These are phyloP conservation scores for Hippolais icterina DNA, from an alignment of 2,113 vertebrate genomes.

Conservation along the genomic window DNA sequence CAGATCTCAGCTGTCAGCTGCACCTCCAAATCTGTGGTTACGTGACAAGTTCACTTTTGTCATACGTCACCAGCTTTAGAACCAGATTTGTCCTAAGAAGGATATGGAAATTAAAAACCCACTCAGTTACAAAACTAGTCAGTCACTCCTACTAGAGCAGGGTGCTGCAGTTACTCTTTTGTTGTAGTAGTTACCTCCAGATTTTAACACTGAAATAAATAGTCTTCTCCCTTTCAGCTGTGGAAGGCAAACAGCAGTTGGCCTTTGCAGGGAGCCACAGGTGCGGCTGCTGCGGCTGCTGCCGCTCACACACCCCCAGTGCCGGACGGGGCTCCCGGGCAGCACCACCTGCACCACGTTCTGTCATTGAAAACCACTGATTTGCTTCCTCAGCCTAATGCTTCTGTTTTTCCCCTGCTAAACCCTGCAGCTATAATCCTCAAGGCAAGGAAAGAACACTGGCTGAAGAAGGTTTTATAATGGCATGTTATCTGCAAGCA, in stretches of 20 bases:
- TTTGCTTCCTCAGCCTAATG: not conserved
- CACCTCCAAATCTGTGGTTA: not conserved
- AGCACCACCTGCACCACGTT: accelerated
- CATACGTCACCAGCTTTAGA: not conserved
- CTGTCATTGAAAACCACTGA: not conserved
- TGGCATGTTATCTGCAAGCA: not conserved
- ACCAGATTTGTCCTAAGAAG: not conserved
- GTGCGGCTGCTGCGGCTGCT: not conserved
- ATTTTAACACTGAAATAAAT: not conserved
- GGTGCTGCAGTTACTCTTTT: not conserved
- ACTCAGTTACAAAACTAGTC: slow-evolving; percentile 2
- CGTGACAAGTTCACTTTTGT: not conserved
- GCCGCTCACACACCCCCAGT: not conserved
- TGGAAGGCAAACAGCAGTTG: not conserved
- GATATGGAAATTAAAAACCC: not conserved
- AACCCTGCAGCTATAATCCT: not conserved
- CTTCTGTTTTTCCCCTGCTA: not conserved
- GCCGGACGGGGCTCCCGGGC: not conserved
- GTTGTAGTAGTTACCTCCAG: not conserved
- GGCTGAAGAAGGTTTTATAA: not conserved
- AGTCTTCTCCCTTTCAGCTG: not conserved
- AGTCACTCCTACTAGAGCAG: not conserved
- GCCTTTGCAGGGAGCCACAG: not conserved
- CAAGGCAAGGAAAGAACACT: not conserved
- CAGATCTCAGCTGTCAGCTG: not conserved